Percentiles rank a stretch among this genome's conserved stretches.
Evolutionary conservation across 2,888 invertebrate genomes (phyloP).

Genomic region (Geophilus truncorum): DNA sequence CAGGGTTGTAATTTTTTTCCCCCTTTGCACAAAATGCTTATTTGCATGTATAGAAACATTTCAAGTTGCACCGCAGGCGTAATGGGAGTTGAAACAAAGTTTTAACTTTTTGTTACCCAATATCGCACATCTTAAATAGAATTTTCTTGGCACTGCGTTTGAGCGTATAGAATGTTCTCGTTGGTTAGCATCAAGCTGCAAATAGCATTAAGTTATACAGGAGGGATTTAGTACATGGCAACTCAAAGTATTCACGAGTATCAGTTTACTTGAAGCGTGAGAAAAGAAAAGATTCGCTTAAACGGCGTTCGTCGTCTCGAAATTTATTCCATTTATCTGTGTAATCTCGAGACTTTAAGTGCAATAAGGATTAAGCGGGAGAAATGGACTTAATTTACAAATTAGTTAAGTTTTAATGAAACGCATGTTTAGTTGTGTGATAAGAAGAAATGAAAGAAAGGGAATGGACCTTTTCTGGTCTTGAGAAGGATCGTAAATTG

Average conservation of each 20-base stretch:
- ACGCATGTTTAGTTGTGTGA: background rate
- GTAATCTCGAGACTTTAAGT: background rate
- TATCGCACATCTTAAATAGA: background rate
- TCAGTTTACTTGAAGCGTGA: background rate
- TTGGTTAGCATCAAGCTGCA: slow-evolving; percentile 6
- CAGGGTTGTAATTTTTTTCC: background rate
- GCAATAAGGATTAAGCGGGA: background rate
- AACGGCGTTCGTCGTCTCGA: background rate
- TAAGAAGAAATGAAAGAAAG: background rate
- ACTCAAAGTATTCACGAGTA: background rate
- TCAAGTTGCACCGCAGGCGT: background rate
- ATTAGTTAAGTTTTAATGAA: slow-evolving; percentile 21
- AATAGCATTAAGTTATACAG: background rate
- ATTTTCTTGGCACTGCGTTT: background rate
- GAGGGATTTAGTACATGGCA: background rate
- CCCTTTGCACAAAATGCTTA: too few species aligned
- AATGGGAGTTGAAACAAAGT: background rate
- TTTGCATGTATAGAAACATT: background rate
- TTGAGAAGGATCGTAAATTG: background rate
- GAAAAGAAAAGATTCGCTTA: background rate
- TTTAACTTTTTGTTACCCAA: slow-evolving; percentile 2
- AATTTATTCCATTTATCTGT: background rate
- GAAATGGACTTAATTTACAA: background rate
- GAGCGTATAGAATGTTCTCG: background rate
- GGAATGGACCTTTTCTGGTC: background rate